Evolutionary conservation across 64 coral and sea anemone genomes (phyloP).

Genomic region (Montipora capricornis): DNA sequence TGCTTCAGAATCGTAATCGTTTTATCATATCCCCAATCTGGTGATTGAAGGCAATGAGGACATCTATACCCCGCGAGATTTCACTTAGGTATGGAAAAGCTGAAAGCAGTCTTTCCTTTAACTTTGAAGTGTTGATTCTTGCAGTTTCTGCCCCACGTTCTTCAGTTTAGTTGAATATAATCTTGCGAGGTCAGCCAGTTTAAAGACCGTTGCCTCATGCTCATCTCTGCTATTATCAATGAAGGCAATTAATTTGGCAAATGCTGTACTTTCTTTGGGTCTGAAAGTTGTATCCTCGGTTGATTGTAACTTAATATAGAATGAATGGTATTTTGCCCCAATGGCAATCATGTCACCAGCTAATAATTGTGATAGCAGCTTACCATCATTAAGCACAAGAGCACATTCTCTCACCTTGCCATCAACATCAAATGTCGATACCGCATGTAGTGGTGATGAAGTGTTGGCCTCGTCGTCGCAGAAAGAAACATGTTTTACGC

Average conservation of each 20-base stretch:
- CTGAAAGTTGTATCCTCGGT: no score
- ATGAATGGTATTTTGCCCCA: no score
- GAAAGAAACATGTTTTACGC: not conserved
- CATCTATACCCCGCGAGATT: constrained; percentile 14
- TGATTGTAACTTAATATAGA: no score
- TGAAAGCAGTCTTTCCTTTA: constrained; percentile 43
- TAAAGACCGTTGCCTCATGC: constrained; percentile 6
- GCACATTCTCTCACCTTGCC: constrained; percentile 18
- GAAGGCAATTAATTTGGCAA: constrained; percentile 52
- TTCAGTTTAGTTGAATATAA: not conserved
- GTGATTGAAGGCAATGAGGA: no score
- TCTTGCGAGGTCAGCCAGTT: constrained; percentile 37
- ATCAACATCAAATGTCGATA: constrained; percentile 54
- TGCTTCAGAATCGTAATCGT: no score
- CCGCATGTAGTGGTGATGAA: constrained; percentile 22
- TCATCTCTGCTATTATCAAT: constrained; percentile 29
- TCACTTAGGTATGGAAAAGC: constrained; percentile 69
- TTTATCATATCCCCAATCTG: no score
- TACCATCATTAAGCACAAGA: no score
- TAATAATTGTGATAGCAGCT: no score
- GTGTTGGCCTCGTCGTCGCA: constrained; percentile 14
- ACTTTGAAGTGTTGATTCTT: no score
- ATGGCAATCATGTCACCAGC: no score
- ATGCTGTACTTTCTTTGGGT: constrained; percentile 32
- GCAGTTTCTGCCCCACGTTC: constrained; percentile 16